Evolutionary conservation across 2,113 vertebrate species (phyloP), one percentile per base, ranked within the genome.

Genomic region (Osmerus mordax): DNA sequence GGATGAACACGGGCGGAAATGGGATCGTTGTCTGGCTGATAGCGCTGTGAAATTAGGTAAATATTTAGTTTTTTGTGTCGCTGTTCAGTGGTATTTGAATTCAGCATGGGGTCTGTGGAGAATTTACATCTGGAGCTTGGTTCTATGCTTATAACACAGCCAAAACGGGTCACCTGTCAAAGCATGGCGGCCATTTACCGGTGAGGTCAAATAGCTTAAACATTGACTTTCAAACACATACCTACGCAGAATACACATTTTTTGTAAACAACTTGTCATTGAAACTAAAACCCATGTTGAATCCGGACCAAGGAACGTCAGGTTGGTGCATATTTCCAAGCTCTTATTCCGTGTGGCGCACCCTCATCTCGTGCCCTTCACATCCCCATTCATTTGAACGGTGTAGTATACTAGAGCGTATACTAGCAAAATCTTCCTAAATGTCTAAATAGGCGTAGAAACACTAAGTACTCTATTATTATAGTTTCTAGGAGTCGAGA

Each of bases 1-100:
- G 80, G 95, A 95, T 59, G 94, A 94, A 9, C 76, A 92, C 68
- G 94, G 94, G 55, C 93, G 87, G 89, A 97, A 96, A 84, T 96
- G 94, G 96, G 96, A 97, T 81, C 95, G 96, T 71, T 97, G 96
- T 64, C 72, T 96, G 77, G 94, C 96, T 7, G 94, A 97, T 56
- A 89, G 94, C 12, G 87, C 91, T 15, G 87, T 96, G 79, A 98
- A 98, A 88, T 91, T 95, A 87, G 95, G 95, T 96, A 81, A 92
- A 66, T 67, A n/a, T 29, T 3, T 8, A 55, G 9, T 47, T 18
- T 25, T n/a, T 11, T 51, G 28, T 21, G 11, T 47, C 13, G 18
- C 15, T 11, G 47, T 21, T 36, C 12, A 64, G 16, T 18, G 16
- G n/a, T 13, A 36, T 18, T n/a, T 64, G 14, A 3, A 36, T 36